Conservation (phyloP, 2,888 invertebrate species). For the Tricholauxania praeusta region DNA sequence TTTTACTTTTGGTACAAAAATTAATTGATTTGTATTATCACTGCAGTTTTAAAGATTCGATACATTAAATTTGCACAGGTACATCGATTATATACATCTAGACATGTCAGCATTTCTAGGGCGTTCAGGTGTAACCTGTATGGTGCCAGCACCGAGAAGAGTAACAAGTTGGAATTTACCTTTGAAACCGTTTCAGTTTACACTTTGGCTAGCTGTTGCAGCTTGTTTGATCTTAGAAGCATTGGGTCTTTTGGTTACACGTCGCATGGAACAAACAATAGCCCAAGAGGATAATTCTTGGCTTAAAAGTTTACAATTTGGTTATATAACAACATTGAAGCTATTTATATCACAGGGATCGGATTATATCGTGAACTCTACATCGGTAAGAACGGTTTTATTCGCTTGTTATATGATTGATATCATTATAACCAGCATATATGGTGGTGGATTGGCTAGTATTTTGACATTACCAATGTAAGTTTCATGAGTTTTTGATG, state of each 20-base stretch:
- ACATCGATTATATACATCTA: constrained; percentile 71
- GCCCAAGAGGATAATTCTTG: constrained; percentile 39
- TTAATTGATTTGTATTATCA: not conserved
- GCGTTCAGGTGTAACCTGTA: constrained; percentile 75
- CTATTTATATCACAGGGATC: constrained; percentile 59
- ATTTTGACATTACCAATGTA: constrained; percentile 76
- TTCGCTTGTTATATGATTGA: constrained; percentile 67
- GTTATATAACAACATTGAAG: constrained; percentile 55
- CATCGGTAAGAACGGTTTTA: constrained; percentile 55
- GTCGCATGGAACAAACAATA: constrained; percentile 46
- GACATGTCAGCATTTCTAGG: constrained; percentile 74
- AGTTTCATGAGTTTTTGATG: constrained; percentile 33
- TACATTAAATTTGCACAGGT: constrained; percentile 69
- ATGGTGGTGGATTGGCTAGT: constrained; percentile 76
- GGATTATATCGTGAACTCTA: constrained; percentile 51
- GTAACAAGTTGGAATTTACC: constrained; percentile 74
- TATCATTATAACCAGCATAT: constrained; percentile 73
- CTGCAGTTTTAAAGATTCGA: no score
- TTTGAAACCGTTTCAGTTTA: constrained; percentile 71
- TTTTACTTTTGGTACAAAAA: constrained; percentile 50
- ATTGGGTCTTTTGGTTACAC: constrained; percentile 58
- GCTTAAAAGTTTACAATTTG: constrained; percentile 53
- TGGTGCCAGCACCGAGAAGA: constrained; percentile 76
- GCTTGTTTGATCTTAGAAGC: constrained; percentile 68
- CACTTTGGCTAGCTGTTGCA: constrained; percentile 73